Evolutionary conservation across 2,888 invertebrate genomes (phyloP).

Genomic region (Punctoribates punctum): DNA sequence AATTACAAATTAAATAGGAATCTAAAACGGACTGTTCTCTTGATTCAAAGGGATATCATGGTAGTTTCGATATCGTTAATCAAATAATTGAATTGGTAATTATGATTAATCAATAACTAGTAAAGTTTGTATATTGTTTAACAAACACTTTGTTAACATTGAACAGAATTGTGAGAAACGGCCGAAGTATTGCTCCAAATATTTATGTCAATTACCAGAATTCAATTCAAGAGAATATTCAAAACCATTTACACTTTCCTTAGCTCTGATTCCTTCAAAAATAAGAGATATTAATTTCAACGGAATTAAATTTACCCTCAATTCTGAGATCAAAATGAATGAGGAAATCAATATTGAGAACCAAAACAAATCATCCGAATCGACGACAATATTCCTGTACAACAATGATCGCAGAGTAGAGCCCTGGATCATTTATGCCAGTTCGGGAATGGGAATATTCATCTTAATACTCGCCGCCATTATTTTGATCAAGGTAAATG

Average conservation of each 20-base stretch:
- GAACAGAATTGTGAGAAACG: neutral
- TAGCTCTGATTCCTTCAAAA: neutral
- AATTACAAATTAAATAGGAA: too few relatives aligned
- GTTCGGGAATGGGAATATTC: conserved; percentile 27
- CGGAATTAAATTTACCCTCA: neutral
- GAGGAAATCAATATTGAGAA: neutral
- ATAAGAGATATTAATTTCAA: neutral
- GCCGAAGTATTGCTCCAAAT: neutral
- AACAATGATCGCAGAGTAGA: neutral
- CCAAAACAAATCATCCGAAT: neutral
- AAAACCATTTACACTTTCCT: neutral
- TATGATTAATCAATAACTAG: neutral
- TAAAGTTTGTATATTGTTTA: neutral
- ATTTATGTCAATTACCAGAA: neutral
- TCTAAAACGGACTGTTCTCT: too few relatives aligned
- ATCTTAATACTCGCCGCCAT: conserved; percentile 32
- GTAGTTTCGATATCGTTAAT: neutral
- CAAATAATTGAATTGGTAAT: conserved; percentile 28
- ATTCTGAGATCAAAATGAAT: conserved; percentile 2
- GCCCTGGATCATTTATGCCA: conserved; percentile 13
- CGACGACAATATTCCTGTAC: neutral
- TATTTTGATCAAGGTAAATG: conserved; percentile 30
- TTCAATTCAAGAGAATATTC: neutral
- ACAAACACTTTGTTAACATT: neutral
- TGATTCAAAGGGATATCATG: too few relatives aligned